Evolutionary conservation across 1,140 invertebrate species (phyloP), one percentile per base, ranked within the genome.

Genomic region (Dendrolimus punctatus): DNA sequence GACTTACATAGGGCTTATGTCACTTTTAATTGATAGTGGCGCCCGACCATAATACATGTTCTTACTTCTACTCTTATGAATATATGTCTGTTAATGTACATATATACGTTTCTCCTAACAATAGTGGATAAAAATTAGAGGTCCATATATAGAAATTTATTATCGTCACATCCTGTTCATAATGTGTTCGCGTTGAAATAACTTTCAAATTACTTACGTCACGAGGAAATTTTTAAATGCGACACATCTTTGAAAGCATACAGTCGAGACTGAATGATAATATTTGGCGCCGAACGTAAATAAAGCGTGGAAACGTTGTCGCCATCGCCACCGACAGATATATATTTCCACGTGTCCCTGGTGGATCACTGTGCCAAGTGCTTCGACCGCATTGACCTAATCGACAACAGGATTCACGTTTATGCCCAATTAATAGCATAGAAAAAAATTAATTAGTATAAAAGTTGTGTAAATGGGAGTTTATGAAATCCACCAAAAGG

Each of bases 241-340:
- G 55, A 53, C 59, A 62, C 61, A 62, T 58, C 60, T 69, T 72
- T 76, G 23, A 23, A 76, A 73, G 74, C 74, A 76, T 55, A 37
- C 60, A 56, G 57, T 43, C 49, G 68, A 64, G 64, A 72, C 69
- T 59, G 56, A 64, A 58, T 69, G 66, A 70, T 74, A 72, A 76
- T 68, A 64, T 69, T 74, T 76, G 81, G 79, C 81, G 81, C 81
- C 81, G 71, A 73, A 69, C 72, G 59, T 76, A 82, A 85, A 85
- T 85, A 81, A 80, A 71, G 9, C 44, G 54, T 59, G 70, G 52
- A 55, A 44, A 9, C 48, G 49, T 46, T 51, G 60, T 58, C 61
- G 57, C 45, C 52, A 48, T 36, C 39, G 57, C 41, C 39, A 40
- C 41, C 46, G 43, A 8, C 36, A 36, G 51, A 23, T 39, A 23